Evolutionary conservation across 2,113 vertebrate species (phyloP).

Genomic region (Myanophis thanlyinensis): DNA sequence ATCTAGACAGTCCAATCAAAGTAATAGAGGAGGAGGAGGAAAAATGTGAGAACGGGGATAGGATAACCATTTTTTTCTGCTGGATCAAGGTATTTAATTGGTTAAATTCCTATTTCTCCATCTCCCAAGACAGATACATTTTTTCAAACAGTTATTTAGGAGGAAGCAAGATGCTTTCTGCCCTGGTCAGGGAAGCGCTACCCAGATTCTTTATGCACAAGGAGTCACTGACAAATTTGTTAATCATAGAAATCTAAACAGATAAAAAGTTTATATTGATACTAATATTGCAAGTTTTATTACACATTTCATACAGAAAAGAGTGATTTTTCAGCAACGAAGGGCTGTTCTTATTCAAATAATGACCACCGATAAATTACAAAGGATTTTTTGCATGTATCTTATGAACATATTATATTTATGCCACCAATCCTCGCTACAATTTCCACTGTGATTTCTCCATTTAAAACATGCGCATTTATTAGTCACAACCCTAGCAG

Average conservation of each 20-base stretch:
- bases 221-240: not conserved
- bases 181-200: not conserved
- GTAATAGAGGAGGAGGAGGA: not conserved
- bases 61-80: not conserved
- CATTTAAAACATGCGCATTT: not conserved
- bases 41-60: not conserved
- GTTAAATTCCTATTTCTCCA: not conserved
- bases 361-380: not conserved
- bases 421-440: not conserved
- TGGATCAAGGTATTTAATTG: not conserved
- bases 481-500: not conserved
- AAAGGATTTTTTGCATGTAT: not conserved
- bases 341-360: not conserved
- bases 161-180: not conserved
- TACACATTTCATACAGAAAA: slow-evolving; percentile 1
- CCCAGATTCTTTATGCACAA: not conserved
- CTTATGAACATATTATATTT: not conserved
- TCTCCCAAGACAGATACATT: not conserved
- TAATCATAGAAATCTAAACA: slow-evolving; percentile 19
- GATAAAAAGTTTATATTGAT: slow-evolving; percentile 8
- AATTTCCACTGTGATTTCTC: not conserved
- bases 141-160: not conserved
- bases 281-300: not conserved
- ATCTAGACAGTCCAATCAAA: not conserved
- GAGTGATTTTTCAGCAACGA: not conserved